Conservation (phyloP, 2,888 invertebrate species). For the Noctua fimbriata region DNA sequence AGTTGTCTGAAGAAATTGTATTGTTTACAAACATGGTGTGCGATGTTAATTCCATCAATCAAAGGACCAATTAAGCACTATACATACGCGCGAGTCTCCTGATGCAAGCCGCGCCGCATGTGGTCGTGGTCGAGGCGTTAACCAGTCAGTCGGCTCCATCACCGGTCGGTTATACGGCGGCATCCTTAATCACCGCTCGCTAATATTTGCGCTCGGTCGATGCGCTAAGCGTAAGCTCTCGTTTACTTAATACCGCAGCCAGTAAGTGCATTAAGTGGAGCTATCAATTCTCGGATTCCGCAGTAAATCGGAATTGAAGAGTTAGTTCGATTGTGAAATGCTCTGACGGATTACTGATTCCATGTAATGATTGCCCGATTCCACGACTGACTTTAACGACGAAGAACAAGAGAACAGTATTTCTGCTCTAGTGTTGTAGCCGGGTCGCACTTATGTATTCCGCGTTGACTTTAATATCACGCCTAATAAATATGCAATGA, state of each 20-base stretch:
- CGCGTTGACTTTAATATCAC: neutral
- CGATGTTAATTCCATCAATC: neutral
- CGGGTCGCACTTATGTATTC: neutral
- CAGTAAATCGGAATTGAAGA: conserved; percentile 17
- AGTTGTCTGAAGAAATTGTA: neutral
- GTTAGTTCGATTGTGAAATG: neutral
- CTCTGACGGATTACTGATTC: neutral
- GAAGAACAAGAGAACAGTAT: neutral
- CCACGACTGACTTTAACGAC: neutral
- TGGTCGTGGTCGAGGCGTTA: neutral
- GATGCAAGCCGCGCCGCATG: neutral
- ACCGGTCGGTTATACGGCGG: conserved; percentile 15
- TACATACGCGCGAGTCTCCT: neutral
- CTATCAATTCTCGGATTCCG: conserved; percentile 36
- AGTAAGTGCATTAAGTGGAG: conserved; percentile 38
- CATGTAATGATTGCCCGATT: neutral
- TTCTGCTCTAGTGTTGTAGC: neutral
- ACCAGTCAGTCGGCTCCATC: conserved; percentile 4
- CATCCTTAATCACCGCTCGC: conserved; percentile 31
- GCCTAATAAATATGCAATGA: conserved; percentile 24
- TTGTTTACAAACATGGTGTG: neutral
- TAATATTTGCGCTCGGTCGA: conserved; percentile 39
- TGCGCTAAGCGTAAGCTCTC: conserved; percentile 19
- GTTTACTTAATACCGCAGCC: conserved; percentile 32
- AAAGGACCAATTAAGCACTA: neutral